A percentile compares a stretch with the other conserved stretches of the same genome.
phyloP scores from a whole-genome alignment of 2,113 vertebrate genomes.

The Aldabrachelys gigantea region DNA sequence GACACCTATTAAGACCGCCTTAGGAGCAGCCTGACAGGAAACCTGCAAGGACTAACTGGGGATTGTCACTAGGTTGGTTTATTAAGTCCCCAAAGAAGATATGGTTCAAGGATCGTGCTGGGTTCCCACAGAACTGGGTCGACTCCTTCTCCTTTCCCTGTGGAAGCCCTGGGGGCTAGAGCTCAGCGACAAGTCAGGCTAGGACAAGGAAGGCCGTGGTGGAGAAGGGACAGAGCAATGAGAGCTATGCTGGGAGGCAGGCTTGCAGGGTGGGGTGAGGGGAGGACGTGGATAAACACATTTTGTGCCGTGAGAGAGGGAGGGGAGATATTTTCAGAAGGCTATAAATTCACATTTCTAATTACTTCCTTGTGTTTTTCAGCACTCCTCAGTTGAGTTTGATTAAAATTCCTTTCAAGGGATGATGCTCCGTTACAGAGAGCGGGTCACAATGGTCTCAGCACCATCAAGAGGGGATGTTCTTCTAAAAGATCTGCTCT shows the following conservation, averaged over 20 bases:
- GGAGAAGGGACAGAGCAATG: slow-evolving; percentile 64
- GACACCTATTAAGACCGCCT: slow-evolving; percentile 52
- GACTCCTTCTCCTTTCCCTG: neutral
- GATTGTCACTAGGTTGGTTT: slow-evolving; percentile 33
- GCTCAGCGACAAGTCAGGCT: neutral
- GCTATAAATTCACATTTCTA: slow-evolving; percentile 78
- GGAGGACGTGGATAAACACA: slow-evolving; percentile 13
- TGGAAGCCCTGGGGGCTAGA: neutral
- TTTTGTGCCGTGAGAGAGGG: slow-evolving; percentile 36
- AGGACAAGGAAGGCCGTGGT: neutral
- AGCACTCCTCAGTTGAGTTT: slow-evolving; percentile 75
- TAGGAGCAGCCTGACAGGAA: slow-evolving; percentile 53
- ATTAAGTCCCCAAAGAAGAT: neutral
- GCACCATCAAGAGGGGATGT: neutral
- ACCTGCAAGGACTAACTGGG: slow-evolving; percentile 63
- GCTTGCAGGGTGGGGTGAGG: neutral
- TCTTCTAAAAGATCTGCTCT: neutral
- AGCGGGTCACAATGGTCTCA: neutral
- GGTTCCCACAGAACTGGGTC: neutral
- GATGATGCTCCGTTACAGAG: slow-evolving; percentile 31
- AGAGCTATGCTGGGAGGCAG: slow-evolving; percentile 29
- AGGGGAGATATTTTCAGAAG: slow-evolving; percentile 68
- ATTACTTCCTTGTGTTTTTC: slow-evolving; percentile 77
- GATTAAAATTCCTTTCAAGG: slow-evolving; percentile 78
- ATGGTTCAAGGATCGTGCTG: neutral